Conservation (phyloP, 2,113 vertebrate species). For the Indicator indicator region DNA sequence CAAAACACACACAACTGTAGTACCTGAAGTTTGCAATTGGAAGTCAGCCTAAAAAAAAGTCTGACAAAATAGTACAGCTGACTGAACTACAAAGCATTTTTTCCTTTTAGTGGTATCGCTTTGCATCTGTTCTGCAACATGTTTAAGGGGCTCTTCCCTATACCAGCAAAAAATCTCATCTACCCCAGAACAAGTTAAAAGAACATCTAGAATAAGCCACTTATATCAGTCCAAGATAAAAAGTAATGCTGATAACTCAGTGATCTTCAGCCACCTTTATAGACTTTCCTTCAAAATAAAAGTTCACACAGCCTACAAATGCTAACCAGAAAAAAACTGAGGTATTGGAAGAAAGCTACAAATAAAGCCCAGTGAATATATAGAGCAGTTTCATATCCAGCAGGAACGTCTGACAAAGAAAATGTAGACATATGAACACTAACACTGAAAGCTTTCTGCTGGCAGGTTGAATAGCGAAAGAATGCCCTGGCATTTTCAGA, state of each 20-base stretch:
- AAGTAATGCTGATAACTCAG: background rate
- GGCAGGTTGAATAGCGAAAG: background rate
- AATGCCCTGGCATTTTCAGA: background rate
- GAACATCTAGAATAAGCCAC: background rate
- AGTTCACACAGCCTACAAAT: background rate
- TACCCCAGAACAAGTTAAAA: background rate
- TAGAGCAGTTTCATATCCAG: background rate
- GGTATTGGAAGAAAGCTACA: background rate
- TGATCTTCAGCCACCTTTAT: accelerated
- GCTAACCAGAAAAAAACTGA: background rate
- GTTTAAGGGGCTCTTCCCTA: background rate
- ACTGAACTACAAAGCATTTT: background rate
- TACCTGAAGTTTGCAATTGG: background rate
- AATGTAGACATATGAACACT: background rate
- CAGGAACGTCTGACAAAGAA: background rate
- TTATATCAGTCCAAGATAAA: background rate
- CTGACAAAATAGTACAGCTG: background rate
- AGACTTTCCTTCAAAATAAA: background rate
- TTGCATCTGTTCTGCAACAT: background rate
- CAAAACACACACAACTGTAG: background rate
- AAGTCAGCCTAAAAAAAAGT: background rate
- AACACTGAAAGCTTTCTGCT: background rate
- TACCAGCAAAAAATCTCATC: background rate
- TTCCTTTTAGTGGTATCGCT: background rate
- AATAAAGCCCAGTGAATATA: background rate